These are phyloP conservation scores for Brotula barbata DNA, from an alignment of 2,797 vertebrate species.

Conservation along the genomic window DNA sequence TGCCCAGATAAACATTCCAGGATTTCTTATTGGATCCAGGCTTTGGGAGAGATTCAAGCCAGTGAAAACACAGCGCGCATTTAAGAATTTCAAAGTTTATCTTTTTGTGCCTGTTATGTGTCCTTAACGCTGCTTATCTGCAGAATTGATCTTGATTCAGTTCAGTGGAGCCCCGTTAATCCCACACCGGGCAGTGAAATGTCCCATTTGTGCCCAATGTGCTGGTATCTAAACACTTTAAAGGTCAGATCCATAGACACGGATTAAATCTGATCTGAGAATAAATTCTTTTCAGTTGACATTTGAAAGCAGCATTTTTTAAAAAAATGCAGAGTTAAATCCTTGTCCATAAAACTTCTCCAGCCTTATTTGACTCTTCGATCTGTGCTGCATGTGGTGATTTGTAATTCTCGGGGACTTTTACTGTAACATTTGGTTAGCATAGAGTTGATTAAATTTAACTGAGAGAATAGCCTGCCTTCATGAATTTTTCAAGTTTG, in stretches of 20 bases:
- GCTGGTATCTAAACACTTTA: conserved; percentile 13
- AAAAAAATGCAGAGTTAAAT: background rate
- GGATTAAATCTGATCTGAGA: conserved; percentile 4
- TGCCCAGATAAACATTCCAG: too few relatives aligned
- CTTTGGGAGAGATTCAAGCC: background rate
- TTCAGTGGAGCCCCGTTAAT: conserved; percentile 19
- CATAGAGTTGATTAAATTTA: background rate
- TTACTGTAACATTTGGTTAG: background rate
- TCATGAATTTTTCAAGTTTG: too few relatives aligned
- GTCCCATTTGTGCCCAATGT: conserved; percentile 18
- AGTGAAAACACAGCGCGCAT: background rate
- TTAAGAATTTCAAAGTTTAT: background rate
- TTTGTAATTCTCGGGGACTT: too few relatives aligned
- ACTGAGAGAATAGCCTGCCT: background rate
- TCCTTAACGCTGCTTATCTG: conserved; percentile 3
- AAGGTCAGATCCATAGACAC: conserved; percentile 6
- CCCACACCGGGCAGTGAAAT: conserved; percentile 10
- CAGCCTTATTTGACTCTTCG: background rate
- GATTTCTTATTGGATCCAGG: background rate
- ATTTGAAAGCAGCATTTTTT: conserved; percentile 8
- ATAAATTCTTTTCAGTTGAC: background rate
- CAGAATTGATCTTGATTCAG: background rate
- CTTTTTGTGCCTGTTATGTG: background rate
- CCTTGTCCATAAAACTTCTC: background rate
- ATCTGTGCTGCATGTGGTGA: too few relatives aligned